A percentile compares a stretch with the other conserved stretches of the same genome.
phyloP scores from a whole-genome alignment of 2,113 vertebrate genomes.

The Aptenodytes forsteri region DNA sequence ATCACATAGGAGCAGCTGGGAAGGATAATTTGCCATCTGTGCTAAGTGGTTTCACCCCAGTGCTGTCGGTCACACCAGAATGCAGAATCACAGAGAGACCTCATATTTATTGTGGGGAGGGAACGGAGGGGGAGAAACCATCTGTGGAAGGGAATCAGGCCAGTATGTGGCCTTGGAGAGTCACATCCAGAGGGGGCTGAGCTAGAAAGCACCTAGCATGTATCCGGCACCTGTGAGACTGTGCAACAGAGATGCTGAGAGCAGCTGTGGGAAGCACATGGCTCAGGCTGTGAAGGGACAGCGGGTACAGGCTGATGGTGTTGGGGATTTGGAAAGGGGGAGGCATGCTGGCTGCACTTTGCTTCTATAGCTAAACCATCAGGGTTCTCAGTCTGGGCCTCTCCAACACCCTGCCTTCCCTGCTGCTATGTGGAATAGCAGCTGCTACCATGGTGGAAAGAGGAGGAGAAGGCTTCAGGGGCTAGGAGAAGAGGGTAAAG shows the following conservation, averaged over 20 bases:
- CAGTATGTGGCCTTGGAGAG: not conserved
- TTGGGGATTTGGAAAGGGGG: not conserved
- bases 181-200: not conserved
- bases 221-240: not conserved
- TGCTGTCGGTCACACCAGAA: conserved; percentile 16
- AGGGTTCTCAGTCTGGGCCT: rapidly evolving
- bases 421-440: not conserved
- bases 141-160: not conserved
- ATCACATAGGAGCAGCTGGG: conserved; percentile 29
- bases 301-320: not conserved
- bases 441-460: not conserved
- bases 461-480: not conserved
- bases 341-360: not conserved
- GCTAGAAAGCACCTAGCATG: not conserved
- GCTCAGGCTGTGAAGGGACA: not conserved
- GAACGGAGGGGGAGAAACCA: not conserved
- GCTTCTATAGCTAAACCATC: not conserved
- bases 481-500: not conserved
- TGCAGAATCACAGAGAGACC: not conserved
- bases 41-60: conserved; percentile 47
- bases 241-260: not conserved
- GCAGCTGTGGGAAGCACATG: not conserved
- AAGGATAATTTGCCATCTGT: conserved; percentile 61
- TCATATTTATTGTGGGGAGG: not conserved
- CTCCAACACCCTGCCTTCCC: not conserved